Percentiles rank a stretch among this genome's conserved stretches.
phyloP scores from a whole-genome alignment of 2,888 invertebrate genomes.

The Drosophila austrosaltans region DNA sequence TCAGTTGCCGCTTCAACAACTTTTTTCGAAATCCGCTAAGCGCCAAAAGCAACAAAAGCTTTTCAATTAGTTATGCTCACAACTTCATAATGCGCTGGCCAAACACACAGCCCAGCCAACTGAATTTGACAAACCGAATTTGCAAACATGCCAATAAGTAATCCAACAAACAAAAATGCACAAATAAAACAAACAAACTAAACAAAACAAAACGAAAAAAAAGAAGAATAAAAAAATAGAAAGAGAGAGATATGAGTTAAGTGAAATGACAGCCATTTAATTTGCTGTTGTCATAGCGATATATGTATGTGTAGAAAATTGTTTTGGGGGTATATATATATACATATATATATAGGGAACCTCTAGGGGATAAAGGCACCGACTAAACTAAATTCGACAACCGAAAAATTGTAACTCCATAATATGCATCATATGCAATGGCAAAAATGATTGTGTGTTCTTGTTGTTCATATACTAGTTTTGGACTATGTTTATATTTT shows the following conservation, averaged over 20 bases:
- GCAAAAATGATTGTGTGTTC: neutral
- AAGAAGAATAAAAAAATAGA: constrained; percentile 24
- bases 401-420: constrained; percentile 42
- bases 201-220: constrained; percentile 8
- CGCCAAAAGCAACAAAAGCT: constrained; percentile 62
- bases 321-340: neutral
- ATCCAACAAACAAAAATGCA: constrained; percentile 53
- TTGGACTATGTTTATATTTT: constrained; percentile 58
- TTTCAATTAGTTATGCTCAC: constrained; percentile 77
- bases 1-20: constrained; percentile 7
- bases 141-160: constrained; percentile 65
- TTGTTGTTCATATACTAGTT: constrained; percentile 41
- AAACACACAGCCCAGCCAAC: constrained; percentile 44
- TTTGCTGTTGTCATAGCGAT: constrained; percentile 59
- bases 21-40: constrained; percentile 42
- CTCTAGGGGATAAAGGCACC: constrained; percentile 1
- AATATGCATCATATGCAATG: neutral
- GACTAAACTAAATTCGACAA: neutral
- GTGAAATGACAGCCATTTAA: constrained; percentile 63
- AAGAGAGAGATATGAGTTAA: constrained; percentile 2
- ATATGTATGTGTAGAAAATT: neutral
- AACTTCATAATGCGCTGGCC: constrained; percentile 68
- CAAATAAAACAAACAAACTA: constrained; percentile 3
- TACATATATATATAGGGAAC: neutral
- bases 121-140: constrained; percentile 52